Conservation (phyloP, 2,797 vertebrate genomes). For the Aulostomus chinensis region DNA sequence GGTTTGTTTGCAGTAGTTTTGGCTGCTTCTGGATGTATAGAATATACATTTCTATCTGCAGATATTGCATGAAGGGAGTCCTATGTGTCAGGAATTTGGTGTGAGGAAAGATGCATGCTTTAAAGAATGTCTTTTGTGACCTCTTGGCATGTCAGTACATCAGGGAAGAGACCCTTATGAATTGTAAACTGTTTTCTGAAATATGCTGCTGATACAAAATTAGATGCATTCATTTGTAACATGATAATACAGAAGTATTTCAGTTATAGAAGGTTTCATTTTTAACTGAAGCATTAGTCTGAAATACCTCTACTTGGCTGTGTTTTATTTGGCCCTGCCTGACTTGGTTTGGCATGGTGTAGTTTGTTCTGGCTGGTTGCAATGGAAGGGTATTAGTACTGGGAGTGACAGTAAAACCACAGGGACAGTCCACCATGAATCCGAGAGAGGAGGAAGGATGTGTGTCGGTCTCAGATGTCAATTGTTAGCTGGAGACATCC, state of each 20-base stretch:
- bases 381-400: constrained; percentile 57
- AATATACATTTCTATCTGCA: no score
- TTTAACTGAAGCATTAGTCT: constrained; percentile 26
- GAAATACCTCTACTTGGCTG: constrained; percentile 34
- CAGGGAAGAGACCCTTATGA: no score
- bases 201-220: no score
- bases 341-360: constrained; percentile 50
- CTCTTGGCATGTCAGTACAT: no score
- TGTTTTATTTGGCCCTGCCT: constrained; percentile 53
- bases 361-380: constrained; percentile 53
- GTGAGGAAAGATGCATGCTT: no score
- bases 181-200: no score
- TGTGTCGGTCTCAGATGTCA: constrained; percentile 28
- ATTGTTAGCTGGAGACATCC: constrained; percentile 22
- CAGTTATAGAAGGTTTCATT: constrained; percentile 18
- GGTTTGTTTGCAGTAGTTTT: constrained; percentile 15
- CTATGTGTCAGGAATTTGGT: no score
- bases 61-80: no score
- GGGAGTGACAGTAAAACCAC: constrained; percentile 58
- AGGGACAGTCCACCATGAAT: constrained; percentile 51
- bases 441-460: constrained; percentile 49
- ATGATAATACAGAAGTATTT: constrained; percentile 3
- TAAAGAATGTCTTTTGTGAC: no score
- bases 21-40: constrained; percentile 1
- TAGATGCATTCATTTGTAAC: no score